Conservation (phyloP, 2,888 invertebrate genomes). For the Willowsia nigromaculata region DNA sequence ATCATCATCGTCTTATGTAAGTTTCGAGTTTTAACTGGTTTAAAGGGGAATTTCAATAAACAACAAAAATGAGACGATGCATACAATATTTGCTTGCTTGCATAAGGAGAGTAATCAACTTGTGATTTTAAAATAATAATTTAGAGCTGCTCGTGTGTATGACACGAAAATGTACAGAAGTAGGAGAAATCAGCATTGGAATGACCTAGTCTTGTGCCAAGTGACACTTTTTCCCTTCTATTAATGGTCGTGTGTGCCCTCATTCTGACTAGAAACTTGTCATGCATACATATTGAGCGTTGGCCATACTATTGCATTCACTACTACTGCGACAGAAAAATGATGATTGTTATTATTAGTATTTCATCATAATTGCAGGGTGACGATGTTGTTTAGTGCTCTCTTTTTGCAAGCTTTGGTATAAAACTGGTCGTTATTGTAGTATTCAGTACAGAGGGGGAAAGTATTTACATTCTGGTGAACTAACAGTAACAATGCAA, state of each 20-base stretch:
- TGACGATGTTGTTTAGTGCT: background rate
- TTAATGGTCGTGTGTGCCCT: background rate
- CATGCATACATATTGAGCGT: background rate
- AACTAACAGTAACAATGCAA: background rate
- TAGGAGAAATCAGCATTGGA: background rate
- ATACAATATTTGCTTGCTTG: background rate
- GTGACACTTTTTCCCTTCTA: background rate
- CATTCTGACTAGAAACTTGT: background rate
- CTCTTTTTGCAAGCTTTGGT: background rate
- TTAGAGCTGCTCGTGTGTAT: constrained; percentile 2
- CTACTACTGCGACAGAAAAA: background rate
- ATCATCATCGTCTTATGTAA: too few species aligned
- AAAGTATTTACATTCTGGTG: background rate
- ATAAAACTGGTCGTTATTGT: background rate
- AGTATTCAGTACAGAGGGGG: background rate
- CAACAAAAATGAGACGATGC: too few species aligned
- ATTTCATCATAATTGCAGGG: constrained; percentile 31
- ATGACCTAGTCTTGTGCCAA: background rate
- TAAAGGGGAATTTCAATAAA: too few species aligned
- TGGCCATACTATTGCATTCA: background rate
- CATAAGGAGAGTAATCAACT: background rate
- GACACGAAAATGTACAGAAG: background rate
- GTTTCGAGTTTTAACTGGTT: too few species aligned
- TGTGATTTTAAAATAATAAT: constrained; percentile 49
- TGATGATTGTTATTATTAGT: constrained; percentile 27